phyloP scores from a whole-genome alignment of 2,797 vertebrate genomes.

The Halcyon smyrnensis region DNA sequence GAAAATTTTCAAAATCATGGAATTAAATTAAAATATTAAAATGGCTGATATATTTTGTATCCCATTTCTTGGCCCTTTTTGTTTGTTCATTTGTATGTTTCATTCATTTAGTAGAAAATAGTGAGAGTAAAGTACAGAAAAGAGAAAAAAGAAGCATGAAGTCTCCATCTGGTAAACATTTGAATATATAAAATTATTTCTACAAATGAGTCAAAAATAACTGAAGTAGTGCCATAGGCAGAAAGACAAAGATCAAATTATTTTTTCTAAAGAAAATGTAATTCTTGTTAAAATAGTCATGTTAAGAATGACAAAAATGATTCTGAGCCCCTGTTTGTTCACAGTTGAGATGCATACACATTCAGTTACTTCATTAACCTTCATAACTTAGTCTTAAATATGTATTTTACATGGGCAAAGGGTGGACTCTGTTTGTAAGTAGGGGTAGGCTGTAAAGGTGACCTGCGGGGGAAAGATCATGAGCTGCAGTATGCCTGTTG shows the following conservation, averaged over 20 bases:
- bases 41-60: background rate
- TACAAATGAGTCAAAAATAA: background rate
- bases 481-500: background rate
- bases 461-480: background rate
- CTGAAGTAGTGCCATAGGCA: background rate
- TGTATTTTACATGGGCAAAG: background rate
- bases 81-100: background rate
- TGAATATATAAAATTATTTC: background rate
- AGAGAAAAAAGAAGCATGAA: background rate
- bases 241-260: background rate
- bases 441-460: background rate
- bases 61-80: background rate
- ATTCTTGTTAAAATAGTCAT: background rate
- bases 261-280: background rate
- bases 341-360: background rate
- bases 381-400: background rate
- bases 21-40: background rate
- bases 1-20: background rate
- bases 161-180: background rate
- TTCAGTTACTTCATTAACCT: background rate
- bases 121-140: background rate
- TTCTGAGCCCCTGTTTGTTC: background rate
- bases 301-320: background rate
- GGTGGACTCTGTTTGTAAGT: background rate
- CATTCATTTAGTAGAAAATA: background rate